Evolutionary conservation across 2,797 vertebrate species (phyloP).

Genomic region (Pseudopleuronectes americanus): DNA sequence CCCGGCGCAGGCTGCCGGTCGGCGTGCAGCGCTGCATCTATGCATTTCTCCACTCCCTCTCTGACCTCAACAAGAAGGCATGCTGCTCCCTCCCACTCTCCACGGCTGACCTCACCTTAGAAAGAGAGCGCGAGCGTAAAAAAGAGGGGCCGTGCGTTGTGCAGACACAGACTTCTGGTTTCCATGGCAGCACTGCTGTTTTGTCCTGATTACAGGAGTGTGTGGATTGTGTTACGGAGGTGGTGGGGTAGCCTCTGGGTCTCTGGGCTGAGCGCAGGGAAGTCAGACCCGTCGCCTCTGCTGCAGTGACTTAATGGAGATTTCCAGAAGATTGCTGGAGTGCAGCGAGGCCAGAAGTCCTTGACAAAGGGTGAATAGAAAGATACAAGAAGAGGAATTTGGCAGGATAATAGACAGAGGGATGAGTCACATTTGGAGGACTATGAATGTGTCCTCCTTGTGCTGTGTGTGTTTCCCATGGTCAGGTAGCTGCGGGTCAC

Average conservation of each 20-base stretch:
- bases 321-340: conserved; percentile 47
- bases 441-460: conserved; percentile 41
- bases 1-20: conserved; percentile 28
- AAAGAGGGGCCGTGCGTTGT: conserved; percentile 68
- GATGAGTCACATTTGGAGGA: conserved; percentile 69
- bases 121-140: conserved; percentile 57
- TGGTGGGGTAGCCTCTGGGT: conserved; percentile 51
- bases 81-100: conserved; percentile 63
- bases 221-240: conserved; percentile 81
- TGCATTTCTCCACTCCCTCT: conserved; percentile 58
- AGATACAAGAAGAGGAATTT: conserved; percentile 38
- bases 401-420: conserved; percentile 37
- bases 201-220: conserved; percentile 79
- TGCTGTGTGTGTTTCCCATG: conserved; percentile 50
- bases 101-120: conserved; percentile 80
- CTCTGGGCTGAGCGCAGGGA: conserved; percentile 34
- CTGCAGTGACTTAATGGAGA: conserved; percentile 55
- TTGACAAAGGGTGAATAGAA: conserved; percentile 44
- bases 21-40: conserved; percentile 37
- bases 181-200: conserved; percentile 78
- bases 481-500: conserved; percentile 61
- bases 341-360: conserved; percentile 39
- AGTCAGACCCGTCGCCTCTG: conserved; percentile 37
- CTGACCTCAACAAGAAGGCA: conserved; percentile 78
- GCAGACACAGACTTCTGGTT: conserved; percentile 81